Percentiles rank a stretch among this genome's conserved stretches.
phyloP scores from a whole-genome alignment of 2,797 vertebrate species.

The Caiman crocodilus region DNA sequence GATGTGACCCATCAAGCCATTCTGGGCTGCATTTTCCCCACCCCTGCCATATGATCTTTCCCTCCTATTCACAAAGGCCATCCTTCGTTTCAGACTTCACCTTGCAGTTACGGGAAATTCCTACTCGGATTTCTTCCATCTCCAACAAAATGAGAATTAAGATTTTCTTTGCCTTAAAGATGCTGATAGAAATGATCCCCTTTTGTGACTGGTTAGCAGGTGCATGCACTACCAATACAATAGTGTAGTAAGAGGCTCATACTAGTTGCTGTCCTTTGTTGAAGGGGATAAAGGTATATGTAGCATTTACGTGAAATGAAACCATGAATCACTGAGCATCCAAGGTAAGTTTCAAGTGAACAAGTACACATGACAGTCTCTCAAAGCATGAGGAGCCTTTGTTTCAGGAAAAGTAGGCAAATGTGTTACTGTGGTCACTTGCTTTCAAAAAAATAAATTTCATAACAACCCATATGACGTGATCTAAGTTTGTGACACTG shows the following conservation, averaged over 20 bases:
- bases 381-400: no score
- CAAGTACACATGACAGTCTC: no score
- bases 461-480: accelerated
- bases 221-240: accelerated
- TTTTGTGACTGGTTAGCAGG: background rate
- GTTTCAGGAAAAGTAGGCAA: no score
- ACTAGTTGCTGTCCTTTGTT: background rate
- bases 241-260: background rate
- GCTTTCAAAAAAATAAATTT: background rate
- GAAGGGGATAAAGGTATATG: background rate
- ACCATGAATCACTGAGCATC: background rate
- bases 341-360: no score
- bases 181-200: background rate
- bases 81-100: background rate
- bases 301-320: background rate
- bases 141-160: background rate
- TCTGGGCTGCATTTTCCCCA: no score
- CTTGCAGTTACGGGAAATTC: background rate
- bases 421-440: background rate
- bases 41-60: background rate
- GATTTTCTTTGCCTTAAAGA: background rate
- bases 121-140: background rate
- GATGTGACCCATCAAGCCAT: no score
- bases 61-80: background rate
- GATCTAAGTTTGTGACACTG: background rate